Percentiles rank a stretch among this genome's conserved stretches.
These are phyloP conservation scores for Centropus unirufus DNA, from an alignment of 2,113 vertebrate species.

Conservation along the genomic window DNA sequence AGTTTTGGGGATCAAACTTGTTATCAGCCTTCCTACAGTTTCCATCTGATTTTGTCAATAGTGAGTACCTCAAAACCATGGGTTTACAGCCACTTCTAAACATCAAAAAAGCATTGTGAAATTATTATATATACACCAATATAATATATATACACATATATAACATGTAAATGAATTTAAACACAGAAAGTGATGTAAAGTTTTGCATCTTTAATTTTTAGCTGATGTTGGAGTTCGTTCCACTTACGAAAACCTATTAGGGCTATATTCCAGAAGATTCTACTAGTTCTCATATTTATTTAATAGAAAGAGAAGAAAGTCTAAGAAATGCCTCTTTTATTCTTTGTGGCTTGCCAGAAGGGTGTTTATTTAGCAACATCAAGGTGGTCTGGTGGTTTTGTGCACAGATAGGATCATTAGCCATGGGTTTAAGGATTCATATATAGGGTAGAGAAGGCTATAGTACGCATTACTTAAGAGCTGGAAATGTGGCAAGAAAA, in stretches of 20 bases:
- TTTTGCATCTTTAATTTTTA: not conserved
- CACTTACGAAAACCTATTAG: not conserved
- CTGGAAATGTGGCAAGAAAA: not conserved
- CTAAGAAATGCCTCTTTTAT: not conserved
- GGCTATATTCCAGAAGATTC: not conserved
- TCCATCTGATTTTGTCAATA: conserved; percentile 26
- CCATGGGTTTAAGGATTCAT: not conserved
- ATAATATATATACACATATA: not conserved
- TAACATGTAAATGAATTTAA: not conserved
- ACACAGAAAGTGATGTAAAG: no score
- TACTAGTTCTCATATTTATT: not conserved
- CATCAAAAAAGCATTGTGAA: not conserved
- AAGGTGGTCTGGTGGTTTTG: not conserved
- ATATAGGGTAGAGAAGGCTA: not conserved
- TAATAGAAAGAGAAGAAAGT: not conserved
- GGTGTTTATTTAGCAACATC: not conserved
- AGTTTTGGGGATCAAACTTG: conserved; percentile 30
- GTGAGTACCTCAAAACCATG: not conserved
- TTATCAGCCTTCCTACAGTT: conserved; percentile 63
- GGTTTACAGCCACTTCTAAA: not conserved
- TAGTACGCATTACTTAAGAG: not conserved
- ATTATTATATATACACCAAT: no score
- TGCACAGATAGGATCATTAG: no score
- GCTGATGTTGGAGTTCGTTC: not conserved
- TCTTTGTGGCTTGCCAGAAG: not conserved